These are phyloP conservation scores for Conus betulinus DNA, from an alignment of 1,140 invertebrate genomes.

Conservation along the genomic window DNA sequence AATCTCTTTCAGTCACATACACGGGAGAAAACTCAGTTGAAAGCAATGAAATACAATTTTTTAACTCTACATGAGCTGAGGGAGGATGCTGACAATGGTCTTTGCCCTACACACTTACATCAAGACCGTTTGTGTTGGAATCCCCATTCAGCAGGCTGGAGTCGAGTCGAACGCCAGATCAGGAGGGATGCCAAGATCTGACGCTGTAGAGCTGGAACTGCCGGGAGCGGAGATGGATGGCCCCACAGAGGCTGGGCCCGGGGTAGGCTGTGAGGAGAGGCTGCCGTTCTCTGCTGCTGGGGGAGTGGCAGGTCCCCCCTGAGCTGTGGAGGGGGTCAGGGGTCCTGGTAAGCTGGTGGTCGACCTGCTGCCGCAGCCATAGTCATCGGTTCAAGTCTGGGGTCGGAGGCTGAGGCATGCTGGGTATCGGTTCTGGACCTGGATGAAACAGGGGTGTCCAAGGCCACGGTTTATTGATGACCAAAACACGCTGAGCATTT, in stretches of 20 bases:
- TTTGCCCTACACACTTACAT: constrained; percentile 82
- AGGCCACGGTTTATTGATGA: too few relatives aligned
- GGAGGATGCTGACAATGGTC: too few relatives aligned
- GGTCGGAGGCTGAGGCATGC: background rate
- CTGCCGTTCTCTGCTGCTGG: constrained; percentile 63
- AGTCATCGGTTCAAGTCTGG: background rate
- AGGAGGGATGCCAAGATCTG: constrained; percentile 81
- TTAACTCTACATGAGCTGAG: too few relatives aligned
- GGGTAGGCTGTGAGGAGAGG: constrained; percentile 50
- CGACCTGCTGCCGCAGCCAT: constrained; percentile 36
- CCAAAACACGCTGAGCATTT: too few relatives aligned
- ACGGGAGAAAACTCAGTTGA: too few relatives aligned
- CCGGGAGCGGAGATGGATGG: constrained; percentile 2
- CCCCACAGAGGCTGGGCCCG: constrained; percentile 55
- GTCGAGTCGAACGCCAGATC: constrained; percentile 97
- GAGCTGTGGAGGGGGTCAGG: constrained; percentile 63
- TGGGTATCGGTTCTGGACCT: too few relatives aligned
- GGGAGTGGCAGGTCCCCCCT: constrained; percentile 48
- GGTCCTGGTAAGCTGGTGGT: constrained; percentile 66
- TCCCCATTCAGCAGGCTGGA: constrained; percentile 77
- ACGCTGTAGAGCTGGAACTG: background rate
- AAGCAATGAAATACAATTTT: too few relatives aligned
- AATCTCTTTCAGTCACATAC: too few relatives aligned
- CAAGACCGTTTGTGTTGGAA: constrained; percentile 81
- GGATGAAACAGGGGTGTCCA: background rate